Conservation (phyloP, 2,888 invertebrate species). For the Agrenia bidenticulata region DNA sequence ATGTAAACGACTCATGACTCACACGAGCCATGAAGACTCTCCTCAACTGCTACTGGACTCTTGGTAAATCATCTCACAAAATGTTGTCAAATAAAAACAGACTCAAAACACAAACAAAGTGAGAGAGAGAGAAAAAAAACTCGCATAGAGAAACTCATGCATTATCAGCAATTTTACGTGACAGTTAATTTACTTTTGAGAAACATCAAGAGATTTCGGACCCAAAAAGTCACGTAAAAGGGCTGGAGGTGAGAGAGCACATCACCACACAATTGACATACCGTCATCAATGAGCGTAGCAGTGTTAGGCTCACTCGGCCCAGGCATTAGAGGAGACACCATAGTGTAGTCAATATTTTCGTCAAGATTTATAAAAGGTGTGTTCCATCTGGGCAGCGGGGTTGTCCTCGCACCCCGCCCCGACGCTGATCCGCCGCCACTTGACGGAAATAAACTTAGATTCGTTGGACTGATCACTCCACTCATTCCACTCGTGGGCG, state of each 20-base stretch:
- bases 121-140: background rate
- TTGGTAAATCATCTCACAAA: background rate
- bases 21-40: too few relatives aligned
- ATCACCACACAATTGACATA: conserved; percentile 55
- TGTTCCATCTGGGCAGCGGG: conserved; percentile 74
- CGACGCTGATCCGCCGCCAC: conserved; percentile 55
- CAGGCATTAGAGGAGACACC: conserved; percentile 72
- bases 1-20: too few relatives aligned
- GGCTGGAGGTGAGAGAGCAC: background rate
- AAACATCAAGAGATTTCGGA: too few relatives aligned
- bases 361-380: conserved; percentile 82
- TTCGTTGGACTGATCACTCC: conserved; percentile 87
- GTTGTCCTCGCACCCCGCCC: conserved; percentile 61
- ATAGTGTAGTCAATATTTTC: conserved; percentile 85
- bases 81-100: background rate
- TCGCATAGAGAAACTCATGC: too few relatives aligned
- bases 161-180: too few relatives aligned
- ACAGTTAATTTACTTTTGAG: too few relatives aligned
- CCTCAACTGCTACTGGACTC: too few relatives aligned
- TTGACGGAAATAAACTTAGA: conserved; percentile 76
- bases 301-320: conserved; percentile 66
- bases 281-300: conserved; percentile 80
- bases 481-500: conserved; percentile 72
- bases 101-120: background rate
- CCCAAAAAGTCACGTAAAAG: background rate